These are phyloP conservation scores for Odocoileus virginianus DNA, from an alignment of 2,113 vertebrate species.

Conservation along the genomic window DNA sequence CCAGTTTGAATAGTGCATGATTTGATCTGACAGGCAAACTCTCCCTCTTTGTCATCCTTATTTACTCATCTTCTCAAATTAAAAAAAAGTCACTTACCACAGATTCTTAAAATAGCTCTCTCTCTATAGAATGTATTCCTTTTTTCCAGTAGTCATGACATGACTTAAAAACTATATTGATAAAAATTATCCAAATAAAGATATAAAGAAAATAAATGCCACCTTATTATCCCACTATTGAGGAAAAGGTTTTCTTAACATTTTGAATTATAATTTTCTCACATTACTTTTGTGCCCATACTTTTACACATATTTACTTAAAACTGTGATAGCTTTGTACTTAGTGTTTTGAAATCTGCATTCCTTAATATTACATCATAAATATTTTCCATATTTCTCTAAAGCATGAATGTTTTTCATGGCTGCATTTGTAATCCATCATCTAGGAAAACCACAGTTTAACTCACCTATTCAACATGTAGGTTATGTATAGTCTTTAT, in stretches of 20 bases:
- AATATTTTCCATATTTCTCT: neutral
- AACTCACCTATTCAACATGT: neutral
- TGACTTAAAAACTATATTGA: neutral
- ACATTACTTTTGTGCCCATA: neutral
- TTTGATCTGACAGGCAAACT: constrained; percentile 3
- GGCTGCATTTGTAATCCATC: neutral
- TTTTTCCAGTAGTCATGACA: neutral
- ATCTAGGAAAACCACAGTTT: neutral
- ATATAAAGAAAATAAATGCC: neutral
- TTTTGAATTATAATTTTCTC: neutral
- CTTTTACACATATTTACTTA: neutral
- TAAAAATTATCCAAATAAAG: neutral
- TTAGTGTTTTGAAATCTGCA: neutral
- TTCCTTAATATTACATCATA: neutral
- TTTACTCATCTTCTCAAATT: neutral
- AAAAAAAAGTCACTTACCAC: neutral
- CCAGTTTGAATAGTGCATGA: neutral
- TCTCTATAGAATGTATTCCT: neutral
- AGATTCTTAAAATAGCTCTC: neutral
- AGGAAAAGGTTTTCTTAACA: neutral
- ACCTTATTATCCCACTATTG: neutral
- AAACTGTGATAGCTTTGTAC: neutral
- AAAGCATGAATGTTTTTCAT: neutral
- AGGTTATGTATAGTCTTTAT: constrained; percentile 1
- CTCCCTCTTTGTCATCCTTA: neutral